Conservation (phyloP, 2,797 vertebrate genomes). For the Pyrrhura leucotis region DNA sequence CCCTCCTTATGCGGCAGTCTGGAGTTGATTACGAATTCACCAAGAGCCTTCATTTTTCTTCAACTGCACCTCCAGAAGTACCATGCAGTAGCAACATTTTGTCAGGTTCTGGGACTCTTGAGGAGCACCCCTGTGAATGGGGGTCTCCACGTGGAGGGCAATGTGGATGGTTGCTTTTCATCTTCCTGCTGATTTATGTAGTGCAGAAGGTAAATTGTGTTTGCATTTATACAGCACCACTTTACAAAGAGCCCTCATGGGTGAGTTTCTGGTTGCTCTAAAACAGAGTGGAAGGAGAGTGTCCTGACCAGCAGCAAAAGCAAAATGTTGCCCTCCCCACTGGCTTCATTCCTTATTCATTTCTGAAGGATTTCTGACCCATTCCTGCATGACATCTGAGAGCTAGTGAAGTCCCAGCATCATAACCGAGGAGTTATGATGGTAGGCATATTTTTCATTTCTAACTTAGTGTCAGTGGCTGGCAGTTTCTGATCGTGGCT, state of each 20-base stretch:
- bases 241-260: not conserved
- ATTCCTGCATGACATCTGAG: not conserved
- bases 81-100: rapidly evolving
- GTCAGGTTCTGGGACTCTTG: not conserved
- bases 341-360: not conserved
- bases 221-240: not conserved
- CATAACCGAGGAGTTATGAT: not conserved
- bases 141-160: not conserved
- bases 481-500: not conserved
- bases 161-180: not conserved
- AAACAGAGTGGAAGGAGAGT: not conserved
- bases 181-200: not conserved
- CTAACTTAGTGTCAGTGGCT: not conserved
- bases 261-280: not conserved
- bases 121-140: not conserved
- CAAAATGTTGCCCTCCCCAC: not conserved
- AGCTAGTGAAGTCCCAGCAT: not conserved
- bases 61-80: not conserved
- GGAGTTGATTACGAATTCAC: conserved; percentile 32
- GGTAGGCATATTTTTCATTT: not conserved
- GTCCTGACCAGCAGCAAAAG: not conserved
- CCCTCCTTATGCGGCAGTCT: not conserved
- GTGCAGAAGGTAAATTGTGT: not conserved
- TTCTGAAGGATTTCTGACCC: not conserved
- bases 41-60: not conserved